Evolutionary conservation across 2,113 vertebrate species (phyloP).

Genomic region (Pterocles gutturalis): DNA sequence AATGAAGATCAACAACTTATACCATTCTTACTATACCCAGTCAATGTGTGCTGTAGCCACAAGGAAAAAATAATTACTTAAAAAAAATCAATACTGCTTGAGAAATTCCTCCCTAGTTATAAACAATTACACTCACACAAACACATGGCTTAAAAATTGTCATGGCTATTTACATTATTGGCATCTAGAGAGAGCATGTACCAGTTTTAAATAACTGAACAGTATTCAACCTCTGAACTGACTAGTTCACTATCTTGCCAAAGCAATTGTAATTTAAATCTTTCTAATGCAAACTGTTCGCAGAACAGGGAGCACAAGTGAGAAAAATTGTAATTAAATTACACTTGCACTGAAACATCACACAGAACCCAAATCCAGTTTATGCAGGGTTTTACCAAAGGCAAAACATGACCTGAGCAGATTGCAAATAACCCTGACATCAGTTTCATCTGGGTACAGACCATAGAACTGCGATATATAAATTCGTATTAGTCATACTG

Average conservation of each 20-base stretch:
- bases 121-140: not conserved
- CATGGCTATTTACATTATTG: not conserved
- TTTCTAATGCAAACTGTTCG: not conserved
- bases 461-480: not conserved
- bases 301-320: not conserved
- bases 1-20: not conserved
- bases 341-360: not conserved
- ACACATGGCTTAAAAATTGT: not conserved
- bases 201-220: not conserved
- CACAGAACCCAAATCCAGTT: not conserved
- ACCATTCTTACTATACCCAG: not conserved
- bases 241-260: not conserved
- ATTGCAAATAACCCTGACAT: not conserved
- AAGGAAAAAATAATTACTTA: not conserved
- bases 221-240: not conserved
- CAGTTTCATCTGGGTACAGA: not conserved
- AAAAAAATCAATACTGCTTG: not conserved
- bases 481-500: not conserved
- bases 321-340: not conserved
- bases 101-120: not conserved
- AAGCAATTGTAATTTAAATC: not conserved
- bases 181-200: not conserved
- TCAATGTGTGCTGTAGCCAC: not conserved
- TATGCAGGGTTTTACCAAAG: not conserved
- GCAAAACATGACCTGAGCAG: not conserved